Conservation (phyloP, 2,888 invertebrate genomes). For the Eudemis profundana region DNA sequence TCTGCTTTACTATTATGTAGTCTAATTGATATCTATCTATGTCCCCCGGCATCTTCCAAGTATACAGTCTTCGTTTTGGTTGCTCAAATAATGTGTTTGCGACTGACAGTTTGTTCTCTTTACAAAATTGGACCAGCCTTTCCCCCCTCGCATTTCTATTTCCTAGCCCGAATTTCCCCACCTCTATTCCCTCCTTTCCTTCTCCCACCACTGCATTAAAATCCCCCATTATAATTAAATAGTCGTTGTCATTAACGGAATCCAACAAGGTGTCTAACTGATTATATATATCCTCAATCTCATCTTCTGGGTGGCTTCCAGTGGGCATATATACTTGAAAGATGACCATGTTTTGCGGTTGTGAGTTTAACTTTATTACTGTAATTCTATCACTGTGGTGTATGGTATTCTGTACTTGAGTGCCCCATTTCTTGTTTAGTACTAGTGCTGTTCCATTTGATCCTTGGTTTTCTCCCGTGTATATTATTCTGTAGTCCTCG, state of each 20-base stretch:
- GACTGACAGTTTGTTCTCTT: neutral
- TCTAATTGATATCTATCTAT: too few species aligned
- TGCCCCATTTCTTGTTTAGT: slow-evolving; percentile 22
- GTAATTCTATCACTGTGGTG: slow-evolving; percentile 24
- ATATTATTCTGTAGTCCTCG: slow-evolving; percentile 30
- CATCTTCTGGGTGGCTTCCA: slow-evolving; percentile 25
- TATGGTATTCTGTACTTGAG: neutral
- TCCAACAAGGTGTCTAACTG: neutral
- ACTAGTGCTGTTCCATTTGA: slow-evolving; percentile 17
- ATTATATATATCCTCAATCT: too few species aligned
- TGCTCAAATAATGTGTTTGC: too few species aligned
- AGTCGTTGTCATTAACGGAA: slow-evolving; percentile 2
- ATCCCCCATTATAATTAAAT: too few species aligned
- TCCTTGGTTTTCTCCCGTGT: slow-evolving; percentile 12
- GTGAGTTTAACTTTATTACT: neutral
- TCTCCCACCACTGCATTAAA: neutral
- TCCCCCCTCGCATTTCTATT: slow-evolving; percentile 7
- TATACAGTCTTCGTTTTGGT: too few species aligned
- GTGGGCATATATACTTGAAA: slow-evolving; percentile 32
- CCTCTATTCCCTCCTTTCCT: neutral
- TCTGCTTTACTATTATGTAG: too few species aligned
- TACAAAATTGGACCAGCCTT: neutral
- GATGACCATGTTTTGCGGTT: too few species aligned
- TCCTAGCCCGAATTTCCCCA: neutral
- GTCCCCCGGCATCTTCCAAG: too few species aligned